Evolutionary conservation across 1,140 invertebrate species (phyloP), one percentile per base, ranked within the genome.

Genomic region (Tigriopus japonicus): DNA sequence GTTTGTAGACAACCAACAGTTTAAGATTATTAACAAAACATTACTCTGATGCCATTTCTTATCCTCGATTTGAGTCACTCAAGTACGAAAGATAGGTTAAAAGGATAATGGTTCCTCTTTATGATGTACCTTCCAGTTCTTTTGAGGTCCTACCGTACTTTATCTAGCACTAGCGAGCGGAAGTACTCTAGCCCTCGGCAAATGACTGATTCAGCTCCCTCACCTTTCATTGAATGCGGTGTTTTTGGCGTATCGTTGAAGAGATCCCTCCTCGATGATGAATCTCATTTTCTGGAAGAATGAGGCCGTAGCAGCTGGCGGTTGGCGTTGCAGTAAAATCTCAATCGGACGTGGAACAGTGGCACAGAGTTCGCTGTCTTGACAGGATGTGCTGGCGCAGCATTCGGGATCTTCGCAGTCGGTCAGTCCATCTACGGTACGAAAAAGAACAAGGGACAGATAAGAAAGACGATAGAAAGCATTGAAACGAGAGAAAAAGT

Each of bases 251-350:
- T 42, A 60, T 71, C 87, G 92, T 73, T 98, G 94, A 15, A 97
- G 80, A 73, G 91, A 94, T 69, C 90, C 89, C 71, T 95, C 90
- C 73, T 97, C 91, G 64, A 98, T 94, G 43, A 98, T 77, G 74
- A 98, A 98, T 69, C 91, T 88, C 86, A 96, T 94, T 68, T 90
- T 82, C 71, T 98, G 90, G 71, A 94, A 97, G 77, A 98, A 98
- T 0, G 91, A 94, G 0, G 92, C 91, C 0, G 91, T 94, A 63
- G 93, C 88, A 15, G 90, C 86, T 1, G 91, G 90, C 1, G 91
- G 87, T 68, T 96, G 90, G 73, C 94, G 94, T 51, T 90, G 74
- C 6, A 96, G 74, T 1, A 97, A 76, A 59, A 95, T 91, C 70
- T 93, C 90, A 60, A 90, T 88, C 1, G 92, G 92, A 68, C 94